Percentiles rank a stretch among this genome's conserved stretches.
Conservation (phyloP, 1,140 invertebrate genomes). For the Papilio dardanus region DNA sequence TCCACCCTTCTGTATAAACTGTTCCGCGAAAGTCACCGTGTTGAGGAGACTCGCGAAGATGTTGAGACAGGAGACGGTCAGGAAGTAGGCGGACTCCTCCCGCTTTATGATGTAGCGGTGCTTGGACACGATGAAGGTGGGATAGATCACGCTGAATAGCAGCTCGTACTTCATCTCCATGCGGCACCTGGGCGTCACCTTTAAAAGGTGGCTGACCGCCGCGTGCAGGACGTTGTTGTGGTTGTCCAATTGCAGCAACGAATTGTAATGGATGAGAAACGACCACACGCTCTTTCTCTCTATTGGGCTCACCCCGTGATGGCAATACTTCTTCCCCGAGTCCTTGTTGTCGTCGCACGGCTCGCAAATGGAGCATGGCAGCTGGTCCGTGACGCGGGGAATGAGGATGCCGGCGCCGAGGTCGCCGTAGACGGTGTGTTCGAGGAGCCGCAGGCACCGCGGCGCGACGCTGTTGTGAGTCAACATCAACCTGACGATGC, state of each 20-base stretch:
- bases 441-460: slow-evolving; percentile 78
- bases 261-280: slow-evolving; percentile 83
- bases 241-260: slow-evolving; percentile 82
- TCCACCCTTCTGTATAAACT: slow-evolving; percentile 83
- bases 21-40: slow-evolving; percentile 82
- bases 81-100: slow-evolving; percentile 82
- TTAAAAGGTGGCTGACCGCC: slow-evolving; percentile 84
- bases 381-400: slow-evolving; percentile 60
- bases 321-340: slow-evolving; percentile 60
- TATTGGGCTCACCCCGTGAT: slow-evolving; percentile 59
- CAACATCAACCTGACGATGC: slow-evolving; percentile 69
- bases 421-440: slow-evolving; percentile 84
- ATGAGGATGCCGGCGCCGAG: slow-evolving; percentile 78
- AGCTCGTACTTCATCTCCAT: slow-evolving; percentile 83
- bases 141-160: slow-evolving; percentile 84
- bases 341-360: slow-evolving; percentile 57
- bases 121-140: slow-evolving; percentile 84
- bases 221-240: slow-evolving; percentile 82
- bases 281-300: slow-evolving; percentile 81
- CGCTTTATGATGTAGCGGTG: slow-evolving; percentile 71
- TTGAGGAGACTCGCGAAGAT: slow-evolving; percentile 84
- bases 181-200: slow-evolving; percentile 82
- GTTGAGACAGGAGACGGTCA: slow-evolving; percentile 84
- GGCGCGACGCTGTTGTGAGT: slow-evolving; percentile 61
- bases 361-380: slow-evolving; percentile 74